Evolutionary conservation across 2,888 invertebrate species (phyloP), one percentile per base, ranked within the genome.

Genomic region (Synanthedon tipuliformis): DNA sequence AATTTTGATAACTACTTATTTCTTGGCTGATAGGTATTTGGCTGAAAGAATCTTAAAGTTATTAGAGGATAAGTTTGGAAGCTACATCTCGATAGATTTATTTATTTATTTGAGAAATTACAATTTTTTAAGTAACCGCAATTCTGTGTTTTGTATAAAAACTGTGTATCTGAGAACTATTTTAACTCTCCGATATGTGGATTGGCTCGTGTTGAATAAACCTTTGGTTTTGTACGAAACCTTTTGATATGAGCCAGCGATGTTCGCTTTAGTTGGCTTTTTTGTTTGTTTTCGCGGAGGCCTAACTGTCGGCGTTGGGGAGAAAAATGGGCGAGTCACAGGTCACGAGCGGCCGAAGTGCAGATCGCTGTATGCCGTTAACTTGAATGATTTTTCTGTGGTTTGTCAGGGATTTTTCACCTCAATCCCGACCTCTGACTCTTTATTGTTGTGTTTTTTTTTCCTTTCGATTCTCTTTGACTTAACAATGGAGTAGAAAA

Each of bases 331-430:
- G 56, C 66, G 70, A 69, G 71, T 70, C 75, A 70, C 72, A 73
- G 73, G 76, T 73, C 76, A 73, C 73, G 70, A 69, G 66, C 59
- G 58, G 58, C 66, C 66, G 64, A 68, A 78, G 78, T 78, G 78
- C 78, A 71, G 69, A 78, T 73, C 78, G 73, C 60, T 79, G 79
- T 80, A 76, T 65, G 69, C 69, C 71, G 78, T 78, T 78, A 78
- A 75, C 72, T 75, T 76, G 76, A 80, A 73, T 77, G 77, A 79
- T 78, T 75, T 69, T 67, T 68, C 68, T 71, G 72, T 67, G 76
- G 74, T 75, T 75, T 76, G 75, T 73, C 69, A 63, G 71, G 66
- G 67, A 73, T 73, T 72, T 77, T 74, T 76, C 71, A 75, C 71
- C 64, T 74, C 63, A 65, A 61, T 61, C 63, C 63, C 60, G 56